These are phyloP conservation scores for Hippopotamyrus pictus DNA, from an alignment of 2,797 vertebrate species.

Conservation along the genomic window DNA sequence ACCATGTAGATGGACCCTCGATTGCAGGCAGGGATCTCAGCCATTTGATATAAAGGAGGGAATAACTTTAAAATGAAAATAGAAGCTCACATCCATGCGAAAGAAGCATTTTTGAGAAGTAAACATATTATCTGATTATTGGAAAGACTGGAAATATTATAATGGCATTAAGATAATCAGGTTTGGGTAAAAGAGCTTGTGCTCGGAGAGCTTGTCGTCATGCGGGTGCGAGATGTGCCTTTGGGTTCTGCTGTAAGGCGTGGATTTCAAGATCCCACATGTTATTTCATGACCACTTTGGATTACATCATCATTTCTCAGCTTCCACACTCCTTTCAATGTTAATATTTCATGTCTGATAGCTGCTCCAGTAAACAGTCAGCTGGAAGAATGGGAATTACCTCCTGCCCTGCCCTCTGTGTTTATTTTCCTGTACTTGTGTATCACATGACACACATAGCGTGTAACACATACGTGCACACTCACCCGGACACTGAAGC, in stretches of 20 bases:
- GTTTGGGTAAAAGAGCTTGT: neutral
- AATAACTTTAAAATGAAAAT: neutral
- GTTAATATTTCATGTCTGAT: slow-evolving; percentile 64
- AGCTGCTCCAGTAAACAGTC: slow-evolving; percentile 60
- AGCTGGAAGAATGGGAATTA: slow-evolving; percentile 30
- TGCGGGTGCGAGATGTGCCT: neutral
- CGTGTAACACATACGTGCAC: neutral
- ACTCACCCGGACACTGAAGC: slow-evolving; percentile 5
- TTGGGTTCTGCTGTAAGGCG: neutral
- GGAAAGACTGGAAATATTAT: neutral
- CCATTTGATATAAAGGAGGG: neutral
- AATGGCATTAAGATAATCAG: neutral
- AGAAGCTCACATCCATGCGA: neutral
- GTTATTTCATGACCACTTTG: slow-evolving; percentile 19
- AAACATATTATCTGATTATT: neutral
- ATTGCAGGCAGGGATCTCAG: neutral
- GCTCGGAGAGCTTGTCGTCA: neutral
- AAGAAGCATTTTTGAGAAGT: neutral
- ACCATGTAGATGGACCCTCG: neutral
- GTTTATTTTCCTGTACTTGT: slow-evolving; percentile 5
- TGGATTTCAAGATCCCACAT: neutral
- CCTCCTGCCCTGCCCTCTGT: slow-evolving; percentile 19
- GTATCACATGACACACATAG: slow-evolving; percentile 3
- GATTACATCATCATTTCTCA: slow-evolving; percentile 42
- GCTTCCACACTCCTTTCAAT: slow-evolving; percentile 44